Evolutionary conservation across 2,888 invertebrate genomes (phyloP).

Genomic region (Ceramica pisi): DNA sequence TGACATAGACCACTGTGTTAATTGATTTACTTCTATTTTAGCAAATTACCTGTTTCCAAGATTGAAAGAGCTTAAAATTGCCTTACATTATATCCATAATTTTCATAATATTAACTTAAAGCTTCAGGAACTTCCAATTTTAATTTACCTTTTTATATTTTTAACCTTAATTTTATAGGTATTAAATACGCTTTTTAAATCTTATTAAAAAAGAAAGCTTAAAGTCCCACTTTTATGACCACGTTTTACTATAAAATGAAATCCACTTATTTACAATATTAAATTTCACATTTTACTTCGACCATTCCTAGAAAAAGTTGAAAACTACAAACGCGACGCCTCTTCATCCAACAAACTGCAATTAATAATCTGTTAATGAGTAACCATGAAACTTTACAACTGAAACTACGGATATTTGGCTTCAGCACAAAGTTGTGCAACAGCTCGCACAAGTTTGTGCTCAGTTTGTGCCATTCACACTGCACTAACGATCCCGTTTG

Average conservation of each 20-base stretch:
- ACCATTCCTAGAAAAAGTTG: not conserved
- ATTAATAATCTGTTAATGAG: constrained; percentile 37
- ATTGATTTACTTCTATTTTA: not conserved
- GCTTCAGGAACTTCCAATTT: no score
- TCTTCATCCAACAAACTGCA: constrained; percentile 8
- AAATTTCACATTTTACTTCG: no score
- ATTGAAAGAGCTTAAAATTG: no score
- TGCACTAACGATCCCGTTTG: constrained; percentile 56
- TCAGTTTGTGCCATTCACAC: constrained; percentile 35
- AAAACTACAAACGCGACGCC: not conserved
- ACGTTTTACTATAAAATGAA: not conserved
- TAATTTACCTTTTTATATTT: not conserved
- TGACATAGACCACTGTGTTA: not conserved
- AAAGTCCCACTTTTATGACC: not conserved
- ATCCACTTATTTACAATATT: not conserved
- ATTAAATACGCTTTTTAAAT: not conserved
- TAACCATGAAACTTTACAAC: constrained; percentile 32
- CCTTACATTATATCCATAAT: no score
- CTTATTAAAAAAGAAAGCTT: not conserved
- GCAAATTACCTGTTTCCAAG: no score
- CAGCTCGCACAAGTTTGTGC: constrained; percentile 38
- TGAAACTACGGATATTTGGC: constrained; percentile 26
- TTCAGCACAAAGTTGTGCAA: constrained; percentile 26
- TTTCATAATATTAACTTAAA: no score
- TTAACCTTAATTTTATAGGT: not conserved